Conservation (phyloP, 2,888 invertebrate species). For the Melieria crassipennis region DNA sequence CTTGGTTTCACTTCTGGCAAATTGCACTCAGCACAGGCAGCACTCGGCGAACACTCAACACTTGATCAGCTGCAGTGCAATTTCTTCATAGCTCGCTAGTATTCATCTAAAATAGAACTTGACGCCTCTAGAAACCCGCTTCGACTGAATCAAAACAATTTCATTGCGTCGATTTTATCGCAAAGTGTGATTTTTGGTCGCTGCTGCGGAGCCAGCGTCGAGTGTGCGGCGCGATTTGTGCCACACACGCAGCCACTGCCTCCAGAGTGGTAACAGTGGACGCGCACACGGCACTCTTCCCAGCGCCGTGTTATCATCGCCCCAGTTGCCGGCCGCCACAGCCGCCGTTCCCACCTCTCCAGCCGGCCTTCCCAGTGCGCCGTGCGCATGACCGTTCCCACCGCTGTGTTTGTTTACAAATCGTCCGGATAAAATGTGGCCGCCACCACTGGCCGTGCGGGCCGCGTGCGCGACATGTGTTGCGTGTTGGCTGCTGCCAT, state of each 20-base stretch:
- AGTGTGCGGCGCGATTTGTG: background rate
- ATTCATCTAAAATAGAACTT: background rate
- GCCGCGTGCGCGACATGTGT: no score
- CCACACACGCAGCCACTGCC: background rate
- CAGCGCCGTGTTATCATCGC: background rate
- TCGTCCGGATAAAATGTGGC: conserved; percentile 4
- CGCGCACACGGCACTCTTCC: no score
- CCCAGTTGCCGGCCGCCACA: background rate
- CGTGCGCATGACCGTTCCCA: conserved; percentile 3
- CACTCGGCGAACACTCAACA: no score
- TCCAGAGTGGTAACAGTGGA: conserved; percentile 16
- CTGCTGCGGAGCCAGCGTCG: conserved; percentile 6
- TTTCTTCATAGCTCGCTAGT: no score
- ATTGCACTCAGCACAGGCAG: no score
- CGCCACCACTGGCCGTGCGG: no score
- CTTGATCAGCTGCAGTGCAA: no score
- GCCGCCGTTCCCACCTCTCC: background rate
- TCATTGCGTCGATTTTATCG: conserved; percentile 57
- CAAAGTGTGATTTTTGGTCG: conserved; percentile 8
- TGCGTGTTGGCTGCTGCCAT: no score
- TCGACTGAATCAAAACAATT: conserved; percentile 62
- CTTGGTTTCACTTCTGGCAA: no score
- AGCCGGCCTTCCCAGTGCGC: background rate
- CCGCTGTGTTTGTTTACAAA: conserved; percentile 6
- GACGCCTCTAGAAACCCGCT: conserved; percentile 51